Evolutionary conservation across 2,797 vertebrate species (phyloP), one percentile per base, ranked within the genome.

Genomic region (Cyprinella venusta): DNA sequence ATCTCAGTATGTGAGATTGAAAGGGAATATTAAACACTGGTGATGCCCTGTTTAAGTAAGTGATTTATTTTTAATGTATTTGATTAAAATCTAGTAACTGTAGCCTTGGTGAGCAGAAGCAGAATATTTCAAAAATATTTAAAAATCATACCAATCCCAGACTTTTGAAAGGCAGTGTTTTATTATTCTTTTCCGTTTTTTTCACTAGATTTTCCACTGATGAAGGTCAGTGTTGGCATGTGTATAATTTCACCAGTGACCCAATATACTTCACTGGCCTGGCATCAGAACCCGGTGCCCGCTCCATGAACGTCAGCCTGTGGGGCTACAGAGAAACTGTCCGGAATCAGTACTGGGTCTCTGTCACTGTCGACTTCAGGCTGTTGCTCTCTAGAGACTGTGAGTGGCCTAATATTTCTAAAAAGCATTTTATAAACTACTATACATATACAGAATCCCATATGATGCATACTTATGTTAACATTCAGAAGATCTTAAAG

Each of bases 201-300:
- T 54, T 38, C 42, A 21, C 83, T 90, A 99, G 98, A 90, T 99
- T 98, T 89, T 99, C 98, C 30, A 97, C 96, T 8, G 98, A 99
- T 18, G 98, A 99, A 89, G 98, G 98, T n/a, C 98, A 99, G 84
- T 99, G 97, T 89, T 99, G 98, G 98, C 89, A 94, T 21, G 89
- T 87, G 12, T 96, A 97, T 83, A 86, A 56, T 0, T 99, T 99
- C 92, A 94, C 95, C 6, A 45, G 88, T 1, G 95, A 97, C 0
- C 95, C 96, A 6, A 92, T 99, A 81, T 95, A 91, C 88, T 98
- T 99, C 67, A 97, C 96, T 0, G 98, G 97, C 2, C 89, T 99
- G 78, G 97, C 97, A 0, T 97, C 97, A 0, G 97, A 98, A 88
- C 98, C 98, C 0, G 97, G 98, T 1, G 97, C 98, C 0, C 95